Conservation (phyloP, 1,140 invertebrate species). For the Plectrocnemia conspersa region DNA sequence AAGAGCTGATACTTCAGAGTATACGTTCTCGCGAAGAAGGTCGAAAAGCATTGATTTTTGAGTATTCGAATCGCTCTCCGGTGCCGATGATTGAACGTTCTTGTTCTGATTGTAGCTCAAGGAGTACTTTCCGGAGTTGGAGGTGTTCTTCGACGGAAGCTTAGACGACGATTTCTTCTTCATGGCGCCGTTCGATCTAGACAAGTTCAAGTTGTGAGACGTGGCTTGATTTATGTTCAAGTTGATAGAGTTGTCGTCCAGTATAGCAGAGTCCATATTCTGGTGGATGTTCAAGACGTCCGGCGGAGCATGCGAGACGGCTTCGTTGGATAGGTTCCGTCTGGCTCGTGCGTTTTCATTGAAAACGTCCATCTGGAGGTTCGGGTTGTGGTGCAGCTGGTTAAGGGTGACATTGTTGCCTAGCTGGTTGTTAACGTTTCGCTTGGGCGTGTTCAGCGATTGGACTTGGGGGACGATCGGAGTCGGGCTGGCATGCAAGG, state of each 20-base stretch:
- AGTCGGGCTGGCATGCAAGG: constrained; percentile 40
- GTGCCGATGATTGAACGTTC: constrained; percentile 41
- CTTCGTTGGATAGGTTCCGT: constrained; percentile 43
- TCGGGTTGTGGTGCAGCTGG: constrained; percentile 20
- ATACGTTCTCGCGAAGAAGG: constrained; percentile 61
- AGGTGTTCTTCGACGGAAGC: constrained; percentile 46
- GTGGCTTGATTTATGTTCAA: constrained; percentile 45
- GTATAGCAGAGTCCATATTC: constrained; percentile 37
- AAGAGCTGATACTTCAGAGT: constrained; percentile 64
- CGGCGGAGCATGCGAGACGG: constrained; percentile 46
- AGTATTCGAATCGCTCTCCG: constrained; percentile 40
- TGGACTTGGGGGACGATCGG: constrained; percentile 41
- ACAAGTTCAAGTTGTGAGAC: constrained; percentile 44
- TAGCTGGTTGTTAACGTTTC: constrained; percentile 39
- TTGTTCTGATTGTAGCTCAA: constrained; percentile 43
- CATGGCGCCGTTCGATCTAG: constrained; percentile 33
- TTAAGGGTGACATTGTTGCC: constrained; percentile 12
- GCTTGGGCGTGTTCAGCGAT: constrained; percentile 42
- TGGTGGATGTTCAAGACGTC: constrained; percentile 54
- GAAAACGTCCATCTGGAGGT: constrained; percentile 30
- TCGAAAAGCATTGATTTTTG: constrained; percentile 57
- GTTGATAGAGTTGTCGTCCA: constrained; percentile 35
- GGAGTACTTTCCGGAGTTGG: constrained; percentile 42
- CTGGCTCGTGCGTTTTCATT: constrained; percentile 34
- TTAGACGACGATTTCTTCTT: constrained; percentile 48